Evolutionary conservation across 2,888 invertebrate species (phyloP).

Genomic region (Tryphoninae sp.): DNA sequence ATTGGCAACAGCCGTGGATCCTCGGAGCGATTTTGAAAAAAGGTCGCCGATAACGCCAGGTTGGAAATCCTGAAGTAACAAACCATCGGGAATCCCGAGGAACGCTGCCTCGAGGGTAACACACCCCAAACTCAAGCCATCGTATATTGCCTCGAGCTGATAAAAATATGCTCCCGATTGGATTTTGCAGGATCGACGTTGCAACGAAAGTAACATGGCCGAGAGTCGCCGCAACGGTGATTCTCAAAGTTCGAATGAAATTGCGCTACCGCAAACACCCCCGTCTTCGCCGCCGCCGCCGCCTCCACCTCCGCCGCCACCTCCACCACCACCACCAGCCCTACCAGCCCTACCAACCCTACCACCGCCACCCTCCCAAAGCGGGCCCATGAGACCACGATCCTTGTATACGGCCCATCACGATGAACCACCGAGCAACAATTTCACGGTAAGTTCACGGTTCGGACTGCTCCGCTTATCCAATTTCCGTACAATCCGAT

Average conservation of each 20-base stretch:
- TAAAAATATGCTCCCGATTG: neutral
- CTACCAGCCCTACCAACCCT: slow-evolving; percentile 47
- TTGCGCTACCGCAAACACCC: slow-evolving; percentile 54
- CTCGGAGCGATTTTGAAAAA: slow-evolving; percentile 67
- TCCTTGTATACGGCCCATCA: slow-evolving; percentile 87
- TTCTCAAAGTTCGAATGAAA: too few relatives aligned
- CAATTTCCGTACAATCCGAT: too few relatives aligned
- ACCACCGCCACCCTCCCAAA: slow-evolving; percentile 63
- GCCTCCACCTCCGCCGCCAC: slow-evolving; percentile 44
- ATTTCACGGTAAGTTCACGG: slow-evolving; percentile 71
- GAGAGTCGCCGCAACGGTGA: slow-evolving; percentile 67
- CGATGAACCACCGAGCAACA: slow-evolving; percentile 69
- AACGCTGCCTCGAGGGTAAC: slow-evolving; percentile 70
- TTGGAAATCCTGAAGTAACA: slow-evolving; percentile 76
- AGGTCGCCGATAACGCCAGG: slow-evolving; percentile 69
- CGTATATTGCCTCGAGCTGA: neutral
- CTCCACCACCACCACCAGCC: slow-evolving; percentile 63
- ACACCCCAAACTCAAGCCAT: neutral
- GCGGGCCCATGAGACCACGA: slow-evolving; percentile 83
- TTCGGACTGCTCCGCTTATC: too few relatives aligned
- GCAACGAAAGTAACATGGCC: slow-evolving; percentile 64
- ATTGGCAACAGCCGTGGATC: slow-evolving; percentile 67
- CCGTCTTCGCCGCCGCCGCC: neutral
- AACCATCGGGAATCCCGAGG: slow-evolving; percentile 68
- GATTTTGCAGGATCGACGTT: neutral